phyloP scores from a whole-genome alignment of 2,888 invertebrate species.

The Heliconius hortense region DNA sequence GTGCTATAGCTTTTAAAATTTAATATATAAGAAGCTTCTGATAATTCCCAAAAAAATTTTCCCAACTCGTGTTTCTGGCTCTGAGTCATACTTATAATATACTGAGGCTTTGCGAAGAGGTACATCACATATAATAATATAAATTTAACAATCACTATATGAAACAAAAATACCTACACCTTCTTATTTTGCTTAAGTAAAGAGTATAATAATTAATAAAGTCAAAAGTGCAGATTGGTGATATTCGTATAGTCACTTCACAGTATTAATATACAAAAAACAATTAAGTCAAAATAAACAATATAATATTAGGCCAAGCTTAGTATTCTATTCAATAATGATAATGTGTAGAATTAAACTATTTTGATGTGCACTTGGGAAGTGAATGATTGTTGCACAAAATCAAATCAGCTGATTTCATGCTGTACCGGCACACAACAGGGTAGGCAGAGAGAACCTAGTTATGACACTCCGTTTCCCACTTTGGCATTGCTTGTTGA shows the following conservation, averaged over 20 bases:
- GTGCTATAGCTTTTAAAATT: conserved; percentile 21
- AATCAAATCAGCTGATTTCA: too few species aligned
- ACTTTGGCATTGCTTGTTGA: too few species aligned
- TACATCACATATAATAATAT: conserved; percentile 2
- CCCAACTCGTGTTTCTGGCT: conserved; percentile 15
- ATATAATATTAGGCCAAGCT: not conserved
- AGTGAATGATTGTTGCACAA: not conserved
- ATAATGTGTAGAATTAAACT: not conserved
- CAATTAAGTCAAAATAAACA: too few species aligned
- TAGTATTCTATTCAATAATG: not conserved
- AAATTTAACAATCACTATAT: not conserved
- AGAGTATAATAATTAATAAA: too few species aligned
- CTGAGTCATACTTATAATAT: conserved; percentile 6
- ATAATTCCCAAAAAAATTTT: not conserved
- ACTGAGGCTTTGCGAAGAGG: conserved; percentile 23
- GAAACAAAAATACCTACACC: not conserved
- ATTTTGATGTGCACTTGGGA: not conserved
- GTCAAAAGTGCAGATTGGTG: not conserved
- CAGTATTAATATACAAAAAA: not conserved
- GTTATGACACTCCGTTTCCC: too few species aligned
- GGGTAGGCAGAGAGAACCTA: too few species aligned
- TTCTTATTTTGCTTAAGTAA: not conserved
- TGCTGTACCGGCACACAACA: too few species aligned
- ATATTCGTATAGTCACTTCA: not conserved
- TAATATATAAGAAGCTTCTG: conserved; percentile 1